Conservation (phyloP, 2,797 vertebrate genomes). For the Thripadectes ignobilis region DNA sequence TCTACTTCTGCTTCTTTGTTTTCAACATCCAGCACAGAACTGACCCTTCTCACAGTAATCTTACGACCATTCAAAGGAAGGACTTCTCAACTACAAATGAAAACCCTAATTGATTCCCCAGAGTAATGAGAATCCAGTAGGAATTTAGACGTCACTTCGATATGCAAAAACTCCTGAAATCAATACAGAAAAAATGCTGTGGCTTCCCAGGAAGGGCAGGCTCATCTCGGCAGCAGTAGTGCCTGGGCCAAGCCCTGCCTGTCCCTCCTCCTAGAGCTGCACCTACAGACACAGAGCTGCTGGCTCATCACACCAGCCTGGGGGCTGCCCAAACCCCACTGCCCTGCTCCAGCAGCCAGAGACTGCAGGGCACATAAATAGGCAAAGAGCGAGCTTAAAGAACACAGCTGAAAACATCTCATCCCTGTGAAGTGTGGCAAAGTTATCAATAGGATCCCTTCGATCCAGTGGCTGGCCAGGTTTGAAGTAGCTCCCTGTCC, state of each 20-base stretch:
- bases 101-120: background rate
- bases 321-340: background rate
- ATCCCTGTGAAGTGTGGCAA: accelerated
- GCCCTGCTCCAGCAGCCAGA: background rate
- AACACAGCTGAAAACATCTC: background rate
- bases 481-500: background rate
- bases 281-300: background rate
- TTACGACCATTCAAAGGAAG: background rate
- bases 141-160: background rate
- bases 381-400: background rate
- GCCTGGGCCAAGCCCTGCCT: background rate
- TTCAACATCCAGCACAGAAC: background rate
- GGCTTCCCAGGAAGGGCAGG: background rate
- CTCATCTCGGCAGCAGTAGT: background rate
- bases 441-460: accelerated
- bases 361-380: background rate
- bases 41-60: background rate
- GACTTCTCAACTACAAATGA: background rate
- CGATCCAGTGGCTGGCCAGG: background rate
- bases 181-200: background rate
- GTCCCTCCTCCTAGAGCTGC: background rate
- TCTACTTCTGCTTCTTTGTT: background rate
- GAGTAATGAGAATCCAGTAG: background rate
- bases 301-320: background rate
- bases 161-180: background rate